Evolutionary conservation across 2,797 vertebrate species (phyloP).

Genomic region (Chanos chanos): DNA sequence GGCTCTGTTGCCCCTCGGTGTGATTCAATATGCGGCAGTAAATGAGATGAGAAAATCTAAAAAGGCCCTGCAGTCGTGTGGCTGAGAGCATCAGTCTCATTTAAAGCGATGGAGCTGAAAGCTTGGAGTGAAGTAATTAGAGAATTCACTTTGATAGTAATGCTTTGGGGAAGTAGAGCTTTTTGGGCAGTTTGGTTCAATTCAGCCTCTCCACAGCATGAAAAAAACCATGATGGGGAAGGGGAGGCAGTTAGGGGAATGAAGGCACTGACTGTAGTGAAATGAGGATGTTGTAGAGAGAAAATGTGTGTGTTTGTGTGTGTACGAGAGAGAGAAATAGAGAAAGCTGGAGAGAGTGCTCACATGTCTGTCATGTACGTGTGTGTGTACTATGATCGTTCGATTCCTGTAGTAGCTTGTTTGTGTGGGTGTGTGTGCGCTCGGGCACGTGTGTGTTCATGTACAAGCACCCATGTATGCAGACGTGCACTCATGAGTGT

Average conservation of each 20-base stretch:
- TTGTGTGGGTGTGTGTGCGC: constrained; percentile 31
- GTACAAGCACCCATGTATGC: neutral
- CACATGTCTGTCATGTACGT: neutral
- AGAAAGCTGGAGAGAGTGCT: no score
- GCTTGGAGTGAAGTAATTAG: neutral
- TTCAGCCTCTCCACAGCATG: no score
- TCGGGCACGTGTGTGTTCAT: constrained; percentile 4
- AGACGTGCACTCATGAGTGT: neutral
- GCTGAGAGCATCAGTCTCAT: no score
- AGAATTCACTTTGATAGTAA: constrained; percentile 6
- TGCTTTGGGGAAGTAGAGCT: neutral
- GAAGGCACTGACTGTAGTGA: no score
- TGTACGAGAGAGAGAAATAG: no score
- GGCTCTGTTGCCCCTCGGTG: constrained; percentile 17
- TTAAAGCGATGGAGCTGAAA: neutral
- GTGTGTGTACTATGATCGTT: no score
- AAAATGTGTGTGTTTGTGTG: no score
- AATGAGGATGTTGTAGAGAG: no score
- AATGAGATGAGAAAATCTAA: no score
- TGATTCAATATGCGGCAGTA: no score
- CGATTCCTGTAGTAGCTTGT: neutral
- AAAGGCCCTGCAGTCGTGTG: no score
- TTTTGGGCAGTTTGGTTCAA: constrained; percentile 1
- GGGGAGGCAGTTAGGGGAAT: no score
- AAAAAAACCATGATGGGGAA: neutral